Base-by-base conservation (phyloP, 2,113 vertebrate genomes). In the Trematocara macrostoma region DNA sequence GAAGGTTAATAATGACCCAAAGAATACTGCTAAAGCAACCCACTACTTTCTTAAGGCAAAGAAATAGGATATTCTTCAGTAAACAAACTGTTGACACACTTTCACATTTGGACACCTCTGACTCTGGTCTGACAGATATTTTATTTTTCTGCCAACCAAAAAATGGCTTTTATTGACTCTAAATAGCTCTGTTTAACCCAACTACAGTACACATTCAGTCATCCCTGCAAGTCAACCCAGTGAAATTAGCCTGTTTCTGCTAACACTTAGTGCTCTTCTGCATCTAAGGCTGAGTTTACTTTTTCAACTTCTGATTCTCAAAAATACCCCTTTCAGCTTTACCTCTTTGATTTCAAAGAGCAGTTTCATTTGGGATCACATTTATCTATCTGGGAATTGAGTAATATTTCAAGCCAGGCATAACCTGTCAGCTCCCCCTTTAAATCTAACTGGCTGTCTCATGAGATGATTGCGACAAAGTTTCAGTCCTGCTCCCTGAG, bases 71-170 rank as follows among this genome's bases (percentile, higher is more conserved):
- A 49, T 76, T 76, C 45, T 47, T 49, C 26, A 51, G 42, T 86
- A 88, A 90, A 80, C 64, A 64, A 69, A 83, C 16, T 35, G 47
- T 42, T 86, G 74, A 90, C 87, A 87, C 47, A 47, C 56, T 53
- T 83, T 82, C 84, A 69, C 78, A 67, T 82, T 90, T 80, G 80
- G 40, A 84, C 34, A 34, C 74, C 49, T 78, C 59, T 69, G 79
- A 71, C 23, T 78, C 78, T 14, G 42, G 7, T 29, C 31, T 29
- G 38, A 29, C 51, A 84, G 51, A 74, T 64, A 59, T 80, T 84
- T 34, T 40, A 64, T 76, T 83, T 82, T 83, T 82, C 29, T 29
- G 69, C 31, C 71, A 55, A 2, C 38, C 79, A 84, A 69, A 82
- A 84, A 89, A 64, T 31, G 2, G 2, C 23, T 49, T 74, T 76